A percentile compares a stretch with the other conserved stretches of the same genome.
These are phyloP conservation scores for Phrynocephalus versicolor DNA, from an alignment of 2,113 vertebrate species.

Conservation along the genomic window DNA sequence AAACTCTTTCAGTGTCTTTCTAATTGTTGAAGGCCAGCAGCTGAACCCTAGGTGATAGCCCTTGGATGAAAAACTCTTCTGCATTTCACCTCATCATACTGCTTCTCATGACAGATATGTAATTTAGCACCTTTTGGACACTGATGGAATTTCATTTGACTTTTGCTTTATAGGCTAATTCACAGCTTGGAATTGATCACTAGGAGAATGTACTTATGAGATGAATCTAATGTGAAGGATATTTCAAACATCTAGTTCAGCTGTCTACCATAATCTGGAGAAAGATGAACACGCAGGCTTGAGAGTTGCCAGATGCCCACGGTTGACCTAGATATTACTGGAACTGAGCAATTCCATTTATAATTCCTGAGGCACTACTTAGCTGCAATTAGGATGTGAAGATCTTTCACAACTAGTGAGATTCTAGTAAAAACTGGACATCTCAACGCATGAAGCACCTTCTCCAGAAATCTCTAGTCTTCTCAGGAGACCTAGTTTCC, in stretches of 20 bases:
- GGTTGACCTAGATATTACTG: not conserved
- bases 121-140: not conserved
- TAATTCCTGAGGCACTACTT: not conserved
- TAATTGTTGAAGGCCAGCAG: not conserved
- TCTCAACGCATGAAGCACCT: too few relatives aligned
- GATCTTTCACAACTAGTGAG: too few relatives aligned
- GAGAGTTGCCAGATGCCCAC: not conserved
- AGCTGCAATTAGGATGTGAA: not conserved
- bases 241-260: not conserved
- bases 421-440: too few relatives aligned
- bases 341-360: not conserved
- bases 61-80: constrained; percentile 11
- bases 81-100: constrained; percentile 2
- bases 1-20: not conserved
- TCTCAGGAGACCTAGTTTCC: too few relatives aligned
- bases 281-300: not conserved
- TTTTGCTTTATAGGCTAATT: constrained; percentile 7
- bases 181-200: not conserved
- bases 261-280: not conserved
- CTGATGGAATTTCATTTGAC: constrained; percentile 4
- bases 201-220: not conserved
- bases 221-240: not conserved
- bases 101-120: constrained; percentile 4
- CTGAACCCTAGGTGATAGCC: not conserved
- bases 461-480: too few relatives aligned